These are phyloP conservation scores for Colistium nudipinnis DNA, from an alignment of 2,113 vertebrate genomes.

Conservation along the genomic window DNA sequence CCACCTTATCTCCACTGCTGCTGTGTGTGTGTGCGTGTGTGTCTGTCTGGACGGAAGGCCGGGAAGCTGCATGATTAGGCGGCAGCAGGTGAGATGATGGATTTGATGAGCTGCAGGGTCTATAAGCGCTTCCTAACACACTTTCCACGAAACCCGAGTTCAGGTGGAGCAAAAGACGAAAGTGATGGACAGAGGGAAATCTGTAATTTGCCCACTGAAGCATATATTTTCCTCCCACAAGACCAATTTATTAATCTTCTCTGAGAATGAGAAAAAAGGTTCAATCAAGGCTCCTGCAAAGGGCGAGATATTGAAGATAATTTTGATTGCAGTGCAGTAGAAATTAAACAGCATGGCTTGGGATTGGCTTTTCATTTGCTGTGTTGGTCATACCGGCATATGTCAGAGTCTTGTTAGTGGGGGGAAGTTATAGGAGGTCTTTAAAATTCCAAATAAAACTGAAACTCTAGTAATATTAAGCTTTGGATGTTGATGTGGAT, in stretches of 20 bases:
- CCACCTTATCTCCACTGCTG: conserved; percentile 79
- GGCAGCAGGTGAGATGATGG: conserved; percentile 71
- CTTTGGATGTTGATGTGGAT: background rate
- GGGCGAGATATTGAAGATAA: conserved; percentile 53
- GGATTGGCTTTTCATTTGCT: conserved; percentile 53
- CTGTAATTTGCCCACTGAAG: conserved; percentile 68
- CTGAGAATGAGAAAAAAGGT: conserved; percentile 60
- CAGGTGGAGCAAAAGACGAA: conserved; percentile 70
- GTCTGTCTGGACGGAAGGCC: conserved; percentile 53
- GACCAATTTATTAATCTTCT: conserved; percentile 56
- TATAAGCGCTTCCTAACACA: conserved; percentile 50
- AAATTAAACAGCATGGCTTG: conserved; percentile 47
- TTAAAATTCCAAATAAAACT: background rate
- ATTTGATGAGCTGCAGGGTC: conserved; percentile 73
- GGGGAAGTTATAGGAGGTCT: conserved; percentile 30
- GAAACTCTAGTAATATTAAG: background rate
- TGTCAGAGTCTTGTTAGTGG: conserved; percentile 11
- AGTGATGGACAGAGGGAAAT: conserved; percentile 66
- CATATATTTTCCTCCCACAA: conserved; percentile 68
- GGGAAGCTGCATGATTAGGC: conserved; percentile 71
- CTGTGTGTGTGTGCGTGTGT: conserved; percentile 73
- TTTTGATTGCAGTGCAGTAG: conserved; percentile 48
- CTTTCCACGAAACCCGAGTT: conserved; percentile 56
- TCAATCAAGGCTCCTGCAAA: conserved; percentile 64
- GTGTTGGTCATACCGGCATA: conserved; percentile 30